Percentiles rank a stretch among this genome's conserved stretches.
Conservation (phyloP, 2,797 vertebrate species). For the Dendrocincla tyrannina region DNA sequence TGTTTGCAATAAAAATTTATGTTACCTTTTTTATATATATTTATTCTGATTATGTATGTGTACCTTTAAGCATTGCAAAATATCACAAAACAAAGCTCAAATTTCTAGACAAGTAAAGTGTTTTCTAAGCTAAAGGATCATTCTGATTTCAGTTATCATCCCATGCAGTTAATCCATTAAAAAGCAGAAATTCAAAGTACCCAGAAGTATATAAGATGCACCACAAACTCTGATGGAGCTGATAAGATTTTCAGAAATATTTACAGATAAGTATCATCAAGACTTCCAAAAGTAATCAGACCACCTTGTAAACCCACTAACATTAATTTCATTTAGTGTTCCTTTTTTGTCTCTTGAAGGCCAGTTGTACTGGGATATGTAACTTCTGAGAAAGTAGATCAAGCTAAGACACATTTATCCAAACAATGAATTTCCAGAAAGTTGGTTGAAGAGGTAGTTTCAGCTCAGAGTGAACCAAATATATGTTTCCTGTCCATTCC, state of each 20-base stretch:
- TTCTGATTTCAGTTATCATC: not conserved
- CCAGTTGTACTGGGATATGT: not conserved
- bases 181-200: not conserved
- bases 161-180: not conserved
- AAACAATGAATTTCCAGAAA: not conserved
- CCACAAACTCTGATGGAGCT: not conserved
- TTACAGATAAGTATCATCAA: not conserved
- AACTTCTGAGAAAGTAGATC: not conserved
- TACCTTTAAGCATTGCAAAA: not conserved
- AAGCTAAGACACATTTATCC: not conserved
- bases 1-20: not conserved
- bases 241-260: not conserved
- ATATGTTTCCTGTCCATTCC: not conserved
- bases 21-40: not conserved
- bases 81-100: not conserved
- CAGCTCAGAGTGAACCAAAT: not conserved
- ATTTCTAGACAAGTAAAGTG: not conserved
- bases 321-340: not conserved
- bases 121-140: not conserved
- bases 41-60: not conserved
- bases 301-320: accelerated
- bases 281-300: not conserved
- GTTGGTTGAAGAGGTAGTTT: not conserved
- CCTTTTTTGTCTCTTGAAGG: not conserved
- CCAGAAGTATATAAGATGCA: not conserved